Conservation (phyloP, 2,113 vertebrate genomes). For the Oncorhynchus mykiss region DNA sequence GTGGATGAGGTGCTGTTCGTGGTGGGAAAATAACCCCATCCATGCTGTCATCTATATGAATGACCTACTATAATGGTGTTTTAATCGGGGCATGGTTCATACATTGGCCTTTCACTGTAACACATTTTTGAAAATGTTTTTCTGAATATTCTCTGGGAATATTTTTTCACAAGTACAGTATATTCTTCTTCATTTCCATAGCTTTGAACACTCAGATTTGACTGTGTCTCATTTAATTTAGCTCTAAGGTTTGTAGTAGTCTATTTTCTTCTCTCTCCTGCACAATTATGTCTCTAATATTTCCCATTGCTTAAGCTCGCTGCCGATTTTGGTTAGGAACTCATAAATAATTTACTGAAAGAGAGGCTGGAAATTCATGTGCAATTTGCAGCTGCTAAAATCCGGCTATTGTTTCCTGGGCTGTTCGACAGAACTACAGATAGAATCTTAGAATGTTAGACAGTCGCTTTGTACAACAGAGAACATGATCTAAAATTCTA, state of each 20-base stretch:
- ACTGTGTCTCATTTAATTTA: not conserved
- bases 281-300: constrained; percentile 10
- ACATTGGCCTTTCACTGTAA: not conserved
- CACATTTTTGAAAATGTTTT: no score
- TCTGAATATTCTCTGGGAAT: no score
- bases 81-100: not conserved
- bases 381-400: constrained; percentile 13
- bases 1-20: not conserved
- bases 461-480: constrained; percentile 3
- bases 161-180: not conserved
- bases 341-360: constrained; percentile 31
- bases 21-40: not conserved
- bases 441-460: not conserved
- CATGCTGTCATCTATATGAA: not conserved
- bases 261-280: not conserved
- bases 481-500: constrained; percentile 51
- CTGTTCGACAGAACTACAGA: not conserved
- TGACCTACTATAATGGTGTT: not conserved
- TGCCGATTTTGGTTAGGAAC: constrained; percentile 11
- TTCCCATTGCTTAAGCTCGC: not conserved
- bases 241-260: not conserved
- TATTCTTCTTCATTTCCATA: not conserved
- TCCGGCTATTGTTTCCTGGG: constrained; percentile 9
- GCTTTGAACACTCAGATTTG: not conserved
- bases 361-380: constrained; percentile 7